Conservation (phyloP, 2,888 invertebrate genomes). For the Agelastica alni region DNA sequence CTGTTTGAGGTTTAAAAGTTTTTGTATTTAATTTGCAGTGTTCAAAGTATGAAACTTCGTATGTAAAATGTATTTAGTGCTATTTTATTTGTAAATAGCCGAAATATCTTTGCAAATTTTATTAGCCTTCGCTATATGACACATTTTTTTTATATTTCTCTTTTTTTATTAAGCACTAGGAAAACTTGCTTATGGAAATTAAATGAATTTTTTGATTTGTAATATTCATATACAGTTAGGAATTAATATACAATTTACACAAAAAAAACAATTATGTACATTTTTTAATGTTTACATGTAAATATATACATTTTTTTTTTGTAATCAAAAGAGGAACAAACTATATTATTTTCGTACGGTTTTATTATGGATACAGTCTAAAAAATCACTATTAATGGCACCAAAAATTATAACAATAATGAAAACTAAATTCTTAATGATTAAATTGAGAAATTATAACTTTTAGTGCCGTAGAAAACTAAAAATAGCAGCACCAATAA, state of each 20-base stretch:
- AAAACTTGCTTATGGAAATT: constrained; percentile 6
- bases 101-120: no score
- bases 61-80: no score
- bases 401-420: constrained; percentile 26
- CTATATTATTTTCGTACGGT: constrained; percentile 28
- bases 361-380: constrained; percentile 33
- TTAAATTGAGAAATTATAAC: constrained; percentile 16
- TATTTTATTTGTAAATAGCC: no score
- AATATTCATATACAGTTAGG: constrained; percentile 33
- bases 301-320: constrained; percentile 11
- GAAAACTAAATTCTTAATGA: neutral
- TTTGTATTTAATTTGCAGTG: no score
- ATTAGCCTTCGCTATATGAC: no score
- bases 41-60: no score
- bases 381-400: constrained; percentile 33
- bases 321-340: constrained; percentile 38
- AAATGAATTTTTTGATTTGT: constrained; percentile 22
- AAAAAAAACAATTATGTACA: constrained; percentile 36
- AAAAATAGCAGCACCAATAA: constrained; percentile 36
- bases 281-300: constrained; percentile 36
- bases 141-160: no score
- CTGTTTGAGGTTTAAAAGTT: no score
- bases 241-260: constrained; percentile 40
- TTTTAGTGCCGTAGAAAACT: constrained; percentile 29
- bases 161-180: no score